Conservation (phyloP, 2,888 invertebrate species). For the Apeira syringaria region DNA sequence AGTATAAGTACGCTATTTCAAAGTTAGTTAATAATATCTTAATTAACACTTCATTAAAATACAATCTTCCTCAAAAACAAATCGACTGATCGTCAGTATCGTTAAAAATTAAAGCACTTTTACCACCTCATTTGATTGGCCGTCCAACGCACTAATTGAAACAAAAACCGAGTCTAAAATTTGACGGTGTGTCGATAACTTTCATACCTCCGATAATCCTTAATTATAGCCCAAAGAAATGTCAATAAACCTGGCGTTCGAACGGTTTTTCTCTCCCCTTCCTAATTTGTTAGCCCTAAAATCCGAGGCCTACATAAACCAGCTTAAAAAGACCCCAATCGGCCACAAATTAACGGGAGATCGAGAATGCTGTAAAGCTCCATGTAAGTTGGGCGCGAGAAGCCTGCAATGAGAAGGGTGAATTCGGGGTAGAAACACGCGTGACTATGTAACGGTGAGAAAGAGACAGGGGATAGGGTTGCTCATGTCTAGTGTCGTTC, state of each 20-base stretch:
- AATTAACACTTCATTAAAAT: constrained; percentile 22
- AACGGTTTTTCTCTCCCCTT: constrained; percentile 70
- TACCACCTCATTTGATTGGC: constrained; percentile 41
- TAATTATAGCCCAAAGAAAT: constrained; percentile 76
- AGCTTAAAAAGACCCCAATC: constrained; percentile 34
- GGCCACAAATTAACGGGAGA: constrained; percentile 11
- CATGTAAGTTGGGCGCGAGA: constrained; percentile 45
- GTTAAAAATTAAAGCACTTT: constrained; percentile 31
- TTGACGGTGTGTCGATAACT: constrained; percentile 68
- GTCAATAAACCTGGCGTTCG: constrained; percentile 77
- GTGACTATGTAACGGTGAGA: constrained; percentile 52
- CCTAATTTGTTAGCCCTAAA: constrained; percentile 79
- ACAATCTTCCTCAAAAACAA: constrained; percentile 18
- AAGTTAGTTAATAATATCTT: constrained; percentile 16
- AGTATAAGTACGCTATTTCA: constrained; percentile 4
- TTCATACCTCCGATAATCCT: constrained; percentile 62
- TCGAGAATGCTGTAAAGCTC: constrained; percentile 35
- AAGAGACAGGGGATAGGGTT: constrained; percentile 48
- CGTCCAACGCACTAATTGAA: constrained; percentile 56
- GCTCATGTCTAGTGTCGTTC: constrained; percentile 44
- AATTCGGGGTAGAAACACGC: constrained; percentile 63
- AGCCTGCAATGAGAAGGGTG: constrained; percentile 71
- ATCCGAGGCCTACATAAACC: constrained; percentile 62
- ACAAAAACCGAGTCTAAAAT: constrained; percentile 64
- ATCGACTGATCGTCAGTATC: constrained; percentile 13